Percentiles rank a stretch among this genome's conserved stretches.
phyloP scores from a whole-genome alignment of 2,797 vertebrate species.

The Pseudomugil tenellus region DNA sequence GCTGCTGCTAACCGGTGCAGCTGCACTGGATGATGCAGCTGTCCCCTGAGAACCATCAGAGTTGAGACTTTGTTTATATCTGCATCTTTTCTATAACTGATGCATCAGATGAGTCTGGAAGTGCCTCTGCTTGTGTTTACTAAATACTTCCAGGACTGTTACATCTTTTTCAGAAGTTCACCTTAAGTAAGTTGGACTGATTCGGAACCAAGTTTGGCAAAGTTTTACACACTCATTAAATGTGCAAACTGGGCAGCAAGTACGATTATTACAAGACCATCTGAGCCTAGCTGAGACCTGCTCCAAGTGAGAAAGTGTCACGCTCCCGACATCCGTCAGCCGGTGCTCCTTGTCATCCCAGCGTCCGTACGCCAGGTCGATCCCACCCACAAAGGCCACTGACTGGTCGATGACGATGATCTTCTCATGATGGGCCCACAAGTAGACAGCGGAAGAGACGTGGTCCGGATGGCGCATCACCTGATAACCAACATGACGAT shows the following conservation, averaged over 20 bases:
- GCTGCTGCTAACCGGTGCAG: conserved; percentile 30
- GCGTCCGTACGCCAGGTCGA: conserved; percentile 94
- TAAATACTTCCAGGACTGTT: background rate
- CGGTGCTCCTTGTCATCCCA: conserved; percentile 95
- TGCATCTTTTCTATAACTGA: background rate
- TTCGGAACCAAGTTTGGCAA: background rate
- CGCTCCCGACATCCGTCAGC: conserved; percentile 93
- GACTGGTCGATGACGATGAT: conserved; percentile 94
- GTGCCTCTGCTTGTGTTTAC: background rate
- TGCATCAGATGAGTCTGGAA: background rate
- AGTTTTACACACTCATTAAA: background rate
- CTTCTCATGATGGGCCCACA: conserved; percentile 99
- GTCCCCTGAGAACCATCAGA: conserved; percentile 41
- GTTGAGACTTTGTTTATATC: background rate
- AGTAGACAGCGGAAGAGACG: conserved; percentile 92
- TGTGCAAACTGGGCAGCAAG: background rate
- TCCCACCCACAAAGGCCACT: conserved; percentile 93
- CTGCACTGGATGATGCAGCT: background rate
- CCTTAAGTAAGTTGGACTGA: background rate
- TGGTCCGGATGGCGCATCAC: conserved; percentile 98
- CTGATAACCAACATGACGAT: conserved; percentile 53
- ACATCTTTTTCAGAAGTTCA: background rate
- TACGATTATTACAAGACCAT: background rate
- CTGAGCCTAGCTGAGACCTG: conserved; percentile 50
- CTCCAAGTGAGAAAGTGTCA: conserved; percentile 79